phyloP scores from a whole-genome alignment of 2,797 vertebrate species.

The Ambastaia sidthimunki region DNA sequence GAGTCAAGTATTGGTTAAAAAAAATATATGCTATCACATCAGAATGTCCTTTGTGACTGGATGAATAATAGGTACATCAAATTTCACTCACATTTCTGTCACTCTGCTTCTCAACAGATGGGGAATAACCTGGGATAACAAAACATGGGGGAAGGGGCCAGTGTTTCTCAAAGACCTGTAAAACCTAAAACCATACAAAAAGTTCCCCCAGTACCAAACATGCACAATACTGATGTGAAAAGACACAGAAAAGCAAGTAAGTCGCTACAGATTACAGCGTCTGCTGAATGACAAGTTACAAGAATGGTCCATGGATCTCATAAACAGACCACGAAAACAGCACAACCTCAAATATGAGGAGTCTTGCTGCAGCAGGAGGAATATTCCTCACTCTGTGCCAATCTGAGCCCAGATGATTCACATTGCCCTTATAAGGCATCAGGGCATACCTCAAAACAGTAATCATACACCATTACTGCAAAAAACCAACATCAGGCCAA shows the following conservation, averaged over 20 bases:
- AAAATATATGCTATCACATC: no score
- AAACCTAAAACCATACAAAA: constrained; percentile 6
- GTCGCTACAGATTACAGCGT: constrained; percentile 8
- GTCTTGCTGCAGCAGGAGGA: constrained; percentile 59
- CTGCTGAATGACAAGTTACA: constrained; percentile 13
- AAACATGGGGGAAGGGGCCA: constrained; percentile 66
- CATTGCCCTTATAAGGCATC: constrained; percentile 71
- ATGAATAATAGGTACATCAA: constrained; percentile 38
- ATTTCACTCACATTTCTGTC: constrained; percentile 65
- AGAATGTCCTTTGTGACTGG: not conserved
- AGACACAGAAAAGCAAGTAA: constrained; percentile 30
- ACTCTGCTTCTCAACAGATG: constrained; percentile 81
- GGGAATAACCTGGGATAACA: constrained; percentile 82
- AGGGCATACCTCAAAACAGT: constrained; percentile 57
- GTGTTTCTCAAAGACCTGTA: constrained; percentile 45
- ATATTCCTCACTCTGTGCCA: constrained; percentile 71
- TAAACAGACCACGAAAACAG: constrained; percentile 44
- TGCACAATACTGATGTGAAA: constrained; percentile 46
- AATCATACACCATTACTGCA: constrained; percentile 55
- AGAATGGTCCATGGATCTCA: constrained; percentile 15
- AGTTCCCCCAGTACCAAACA: constrained; percentile 1
- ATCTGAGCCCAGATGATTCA: constrained; percentile 60
- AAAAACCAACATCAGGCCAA: constrained; percentile 59
- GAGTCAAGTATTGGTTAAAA: no score
- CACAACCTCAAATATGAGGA: constrained; percentile 58